phyloP scores from a whole-genome alignment of 2,113 vertebrate species.

The Oncorhynchus keta region DNA sequence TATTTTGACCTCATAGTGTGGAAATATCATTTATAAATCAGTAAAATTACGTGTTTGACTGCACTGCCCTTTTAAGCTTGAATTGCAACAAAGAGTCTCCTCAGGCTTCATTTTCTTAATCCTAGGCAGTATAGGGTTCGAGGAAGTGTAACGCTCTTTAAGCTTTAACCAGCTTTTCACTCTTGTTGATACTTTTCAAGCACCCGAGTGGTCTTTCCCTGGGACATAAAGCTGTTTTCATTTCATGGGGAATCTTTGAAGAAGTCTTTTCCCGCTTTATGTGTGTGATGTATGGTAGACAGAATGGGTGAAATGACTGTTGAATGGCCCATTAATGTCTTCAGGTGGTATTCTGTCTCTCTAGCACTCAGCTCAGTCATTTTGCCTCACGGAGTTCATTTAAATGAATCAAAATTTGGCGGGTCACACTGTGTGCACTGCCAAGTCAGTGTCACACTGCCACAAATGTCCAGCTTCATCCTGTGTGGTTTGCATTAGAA shows the following conservation, averaged over 20 bases:
- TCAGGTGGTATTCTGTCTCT: not conserved
- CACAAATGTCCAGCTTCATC: no score
- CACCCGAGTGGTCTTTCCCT: not conserved
- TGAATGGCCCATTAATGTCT: not conserved
- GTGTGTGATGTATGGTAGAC: not conserved
- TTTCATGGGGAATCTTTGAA: not conserved
- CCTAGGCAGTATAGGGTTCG: not conserved
- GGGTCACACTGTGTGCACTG: no score
- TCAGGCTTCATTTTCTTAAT: slow-evolving; percentile 12
- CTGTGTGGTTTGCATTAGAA: no score
- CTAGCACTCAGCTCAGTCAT: not conserved
- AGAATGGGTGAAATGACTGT: not conserved
- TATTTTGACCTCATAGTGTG: not conserved
- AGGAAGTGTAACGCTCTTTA: not conserved
- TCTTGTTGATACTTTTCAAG: slow-evolving; percentile 2
- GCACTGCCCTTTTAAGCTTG: not conserved
- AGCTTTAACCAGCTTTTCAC: not conserved
- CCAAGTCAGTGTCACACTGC: no score
- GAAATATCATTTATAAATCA: not conserved
- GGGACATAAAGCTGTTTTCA: slow-evolving; percentile 3
- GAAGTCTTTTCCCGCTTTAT: slow-evolving; percentile 3
- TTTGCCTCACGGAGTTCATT: not conserved
- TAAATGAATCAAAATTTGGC: not conserved
- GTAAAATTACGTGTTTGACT: no score
- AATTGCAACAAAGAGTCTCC: not conserved